Evolutionary conservation across 1,140 invertebrate species (phyloP).

Genomic region (Mylabris phalerata): DNA sequence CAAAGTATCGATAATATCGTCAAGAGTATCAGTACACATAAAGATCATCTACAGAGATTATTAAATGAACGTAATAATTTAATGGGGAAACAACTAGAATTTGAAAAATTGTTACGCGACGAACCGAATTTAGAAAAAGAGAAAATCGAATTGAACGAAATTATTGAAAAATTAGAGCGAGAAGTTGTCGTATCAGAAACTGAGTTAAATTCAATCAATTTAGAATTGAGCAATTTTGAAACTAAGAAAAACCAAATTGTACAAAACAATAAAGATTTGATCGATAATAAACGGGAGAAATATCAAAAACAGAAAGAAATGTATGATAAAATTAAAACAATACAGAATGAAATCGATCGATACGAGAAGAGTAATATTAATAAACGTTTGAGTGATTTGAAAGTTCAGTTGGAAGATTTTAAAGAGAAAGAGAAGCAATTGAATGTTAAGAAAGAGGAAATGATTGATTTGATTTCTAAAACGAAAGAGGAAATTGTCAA

Average conservation of each 20-base stretch:
- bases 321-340: slow-evolving; percentile 28
- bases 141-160: slow-evolving; percentile 11
- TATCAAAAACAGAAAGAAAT: slow-evolving; percentile 38
- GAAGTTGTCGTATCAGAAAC: not conserved
- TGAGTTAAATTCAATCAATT: slow-evolving; percentile 1
- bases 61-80: slow-evolving; percentile 25
- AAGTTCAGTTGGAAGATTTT: slow-evolving; percentile 17
- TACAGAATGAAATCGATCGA: slow-evolving; percentile 24
- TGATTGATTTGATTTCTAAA: slow-evolving; percentile 20
- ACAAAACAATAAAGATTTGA: slow-evolving; percentile 28
- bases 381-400: slow-evolving; percentile 12
- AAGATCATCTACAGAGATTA: slow-evolving; percentile 26
- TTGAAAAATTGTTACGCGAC: slow-evolving; percentile 14
- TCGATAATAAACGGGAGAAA: slow-evolving; percentile 32
- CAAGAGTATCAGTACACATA: slow-evolving; percentile 25
- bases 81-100: slow-evolving; percentile 23
- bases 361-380: slow-evolving; percentile 20
- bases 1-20: slow-evolving; percentile 19
- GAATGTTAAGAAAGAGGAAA: slow-evolving; percentile 11
- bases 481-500: slow-evolving; percentile 29
- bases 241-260: not conserved
- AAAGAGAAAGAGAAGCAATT: slow-evolving; percentile 15
- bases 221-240: slow-evolving; percentile 12
- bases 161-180: not conserved
- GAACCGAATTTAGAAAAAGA: slow-evolving; percentile 4